phyloP scores from a whole-genome alignment of 2,888 invertebrate genomes.

The Poecilobothrus nobilitatus region DNA sequence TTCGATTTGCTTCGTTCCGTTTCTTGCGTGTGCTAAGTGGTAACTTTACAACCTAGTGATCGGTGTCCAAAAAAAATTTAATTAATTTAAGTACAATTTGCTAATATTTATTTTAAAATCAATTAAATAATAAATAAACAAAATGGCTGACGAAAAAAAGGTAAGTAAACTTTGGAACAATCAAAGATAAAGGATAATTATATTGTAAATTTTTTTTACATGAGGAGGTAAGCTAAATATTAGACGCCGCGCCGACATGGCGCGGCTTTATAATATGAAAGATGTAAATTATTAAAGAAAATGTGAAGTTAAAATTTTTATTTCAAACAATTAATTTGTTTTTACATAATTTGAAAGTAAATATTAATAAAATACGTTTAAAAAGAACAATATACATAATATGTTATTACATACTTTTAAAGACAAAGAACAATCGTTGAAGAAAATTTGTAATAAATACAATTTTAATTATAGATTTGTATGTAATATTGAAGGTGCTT shows the following conservation, averaged over 20 bases:
- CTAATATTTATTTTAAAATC: constrained; percentile 12
- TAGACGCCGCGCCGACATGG: constrained; percentile 19
- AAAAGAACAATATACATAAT: too few relatives aligned
- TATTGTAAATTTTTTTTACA: constrained; percentile 6
- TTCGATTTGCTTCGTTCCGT: constrained; percentile 13
- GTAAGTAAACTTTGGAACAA: constrained; percentile 24
- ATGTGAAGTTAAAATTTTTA: neutral
- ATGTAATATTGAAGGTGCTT: neutral
- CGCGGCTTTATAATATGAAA: constrained; percentile 13
- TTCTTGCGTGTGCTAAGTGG: constrained; percentile 16
- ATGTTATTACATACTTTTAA: too few relatives aligned
- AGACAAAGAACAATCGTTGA: too few relatives aligned
- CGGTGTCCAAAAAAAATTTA: constrained; percentile 8
- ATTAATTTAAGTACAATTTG: neutral
- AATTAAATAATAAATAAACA: constrained; percentile 22
- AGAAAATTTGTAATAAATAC: too few relatives aligned
- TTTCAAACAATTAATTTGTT: too few relatives aligned
- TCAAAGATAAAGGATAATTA: neutral
- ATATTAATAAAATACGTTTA: too few relatives aligned
- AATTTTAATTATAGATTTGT: too few relatives aligned
- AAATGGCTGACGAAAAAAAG: constrained; percentile 36
- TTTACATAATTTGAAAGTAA: too few relatives aligned
- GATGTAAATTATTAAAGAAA: neutral
- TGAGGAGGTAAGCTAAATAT: constrained; percentile 14
- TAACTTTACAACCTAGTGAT: constrained; percentile 13